Conservation (phyloP, 1,140 invertebrate genomes). For the Liolophura sinensis region DNA sequence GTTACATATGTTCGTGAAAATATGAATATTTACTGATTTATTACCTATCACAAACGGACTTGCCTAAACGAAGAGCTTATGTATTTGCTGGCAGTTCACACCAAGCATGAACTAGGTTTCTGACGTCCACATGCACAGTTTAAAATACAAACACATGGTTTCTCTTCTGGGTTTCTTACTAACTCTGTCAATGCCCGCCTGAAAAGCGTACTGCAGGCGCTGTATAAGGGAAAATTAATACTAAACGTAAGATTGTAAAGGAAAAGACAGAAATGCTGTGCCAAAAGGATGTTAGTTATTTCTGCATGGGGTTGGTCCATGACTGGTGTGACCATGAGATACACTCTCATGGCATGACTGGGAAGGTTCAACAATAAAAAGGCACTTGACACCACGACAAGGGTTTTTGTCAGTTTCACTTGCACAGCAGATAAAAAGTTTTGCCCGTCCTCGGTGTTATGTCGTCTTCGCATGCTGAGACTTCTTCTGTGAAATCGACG, state of each 20-base stretch:
- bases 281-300: conserved; percentile 15
- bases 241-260: conserved; percentile 80
- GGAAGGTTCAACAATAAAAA: conserved; percentile 81
- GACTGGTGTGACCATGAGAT: conserved; percentile 34
- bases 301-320: conserved; percentile 12
- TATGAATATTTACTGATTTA: no score
- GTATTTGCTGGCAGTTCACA: no score
- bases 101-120: no score
- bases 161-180: conserved; percentile 6
- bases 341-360: conserved; percentile 53
- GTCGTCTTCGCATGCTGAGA: conserved; percentile 2
- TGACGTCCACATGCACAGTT: no score
- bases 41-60: no score
- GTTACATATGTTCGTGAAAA: no score
- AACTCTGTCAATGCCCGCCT: conserved; percentile 18
- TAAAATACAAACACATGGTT: no score
- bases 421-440: conserved; percentile 62
- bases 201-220: conserved; percentile 36
- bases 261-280: conserved; percentile 42
- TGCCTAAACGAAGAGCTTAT: no score
- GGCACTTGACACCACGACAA: conserved; percentile 78
- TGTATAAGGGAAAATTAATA: conserved; percentile 85
- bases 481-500: conserved; percentile 16
- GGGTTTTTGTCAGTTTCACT: conserved; percentile 77
- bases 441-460: conserved; percentile 9